Conservation (phyloP, 2,797 vertebrate species). For the Trematomus bernacchii region DNA sequence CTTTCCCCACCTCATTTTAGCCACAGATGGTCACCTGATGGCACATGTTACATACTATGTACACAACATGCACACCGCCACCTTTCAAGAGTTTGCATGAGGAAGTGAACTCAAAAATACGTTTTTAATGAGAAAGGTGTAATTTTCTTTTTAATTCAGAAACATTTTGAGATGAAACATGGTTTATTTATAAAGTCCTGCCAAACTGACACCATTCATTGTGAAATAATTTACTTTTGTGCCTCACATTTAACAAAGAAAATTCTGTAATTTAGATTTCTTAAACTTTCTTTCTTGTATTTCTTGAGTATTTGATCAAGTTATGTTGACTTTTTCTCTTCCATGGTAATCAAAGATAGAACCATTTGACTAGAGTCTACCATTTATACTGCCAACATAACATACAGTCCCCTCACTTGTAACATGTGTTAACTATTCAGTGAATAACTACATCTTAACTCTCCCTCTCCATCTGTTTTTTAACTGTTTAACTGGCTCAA, state of each 20-base stretch:
- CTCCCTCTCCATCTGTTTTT: constrained; percentile 68
- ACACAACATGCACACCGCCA: constrained; percentile 4
- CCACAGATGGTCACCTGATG: constrained; percentile 64
- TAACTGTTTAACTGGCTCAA: constrained; percentile 63
- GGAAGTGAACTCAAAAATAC: constrained; percentile 8
- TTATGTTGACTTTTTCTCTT: neutral
- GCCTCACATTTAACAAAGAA: constrained; percentile 10
- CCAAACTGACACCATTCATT: neutral
- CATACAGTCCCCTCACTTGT: constrained; percentile 7
- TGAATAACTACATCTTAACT: constrained; percentile 41
- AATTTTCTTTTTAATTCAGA: constrained; percentile 21
- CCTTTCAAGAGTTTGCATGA: constrained; percentile 32
- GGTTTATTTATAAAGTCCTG: constrained; percentile 10
- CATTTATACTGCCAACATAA: constrained; percentile 4
- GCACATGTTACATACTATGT: constrained; percentile 37
- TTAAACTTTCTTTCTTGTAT: neutral
- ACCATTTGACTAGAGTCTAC: neutral
- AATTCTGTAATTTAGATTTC: neutral
- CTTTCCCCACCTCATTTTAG: constrained; percentile 56
- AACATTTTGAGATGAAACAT: constrained; percentile 20
- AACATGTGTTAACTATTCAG: constrained; percentile 53
- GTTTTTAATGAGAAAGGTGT: neutral
- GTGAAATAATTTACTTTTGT: constrained; percentile 12
- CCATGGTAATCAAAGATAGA: neutral
- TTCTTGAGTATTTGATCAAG: neutral